Percentiles rank a stretch among this genome's conserved stretches.
Conservation (phyloP, 2,888 invertebrate species). For the Pandemis corylana region DNA sequence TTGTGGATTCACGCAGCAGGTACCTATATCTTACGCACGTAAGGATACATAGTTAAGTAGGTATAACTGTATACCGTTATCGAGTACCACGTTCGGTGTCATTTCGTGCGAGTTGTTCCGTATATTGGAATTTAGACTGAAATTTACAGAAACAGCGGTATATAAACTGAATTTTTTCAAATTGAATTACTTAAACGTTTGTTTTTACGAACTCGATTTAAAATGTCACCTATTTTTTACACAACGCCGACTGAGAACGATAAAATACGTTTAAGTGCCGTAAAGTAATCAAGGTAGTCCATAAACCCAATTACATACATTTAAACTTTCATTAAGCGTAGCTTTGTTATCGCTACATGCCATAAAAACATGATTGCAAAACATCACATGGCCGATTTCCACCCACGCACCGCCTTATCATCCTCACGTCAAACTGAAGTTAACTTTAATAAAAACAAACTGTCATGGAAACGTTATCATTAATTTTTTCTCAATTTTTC, state of each 20-base stretch:
- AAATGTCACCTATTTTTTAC: neutral
- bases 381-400: constrained; percentile 72
- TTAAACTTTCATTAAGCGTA: constrained; percentile 50
- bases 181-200: neutral
- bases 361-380: constrained; percentile 67
- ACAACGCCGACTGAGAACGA: neutral
- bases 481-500: neutral
- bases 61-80: neutral
- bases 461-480: constrained; percentile 43
- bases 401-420: constrained; percentile 72
- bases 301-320: constrained; percentile 42
- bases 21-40: constrained; percentile 2
- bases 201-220: neutral
- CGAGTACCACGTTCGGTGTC: neutral
- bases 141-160: neutral
- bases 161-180: neutral
- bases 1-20: constrained; percentile 21
- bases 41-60: neutral
- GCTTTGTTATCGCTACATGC: constrained; percentile 60
- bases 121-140: neutral
- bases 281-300: constrained; percentile 26
- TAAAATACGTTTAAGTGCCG: constrained; percentile 18
- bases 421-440: constrained; percentile 60
- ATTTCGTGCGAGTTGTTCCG: neutral
- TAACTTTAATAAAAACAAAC: constrained; percentile 54